Evolutionary conservation across 2,888 invertebrate species (phyloP).

Genomic region (Lithophane leautieri): DNA sequence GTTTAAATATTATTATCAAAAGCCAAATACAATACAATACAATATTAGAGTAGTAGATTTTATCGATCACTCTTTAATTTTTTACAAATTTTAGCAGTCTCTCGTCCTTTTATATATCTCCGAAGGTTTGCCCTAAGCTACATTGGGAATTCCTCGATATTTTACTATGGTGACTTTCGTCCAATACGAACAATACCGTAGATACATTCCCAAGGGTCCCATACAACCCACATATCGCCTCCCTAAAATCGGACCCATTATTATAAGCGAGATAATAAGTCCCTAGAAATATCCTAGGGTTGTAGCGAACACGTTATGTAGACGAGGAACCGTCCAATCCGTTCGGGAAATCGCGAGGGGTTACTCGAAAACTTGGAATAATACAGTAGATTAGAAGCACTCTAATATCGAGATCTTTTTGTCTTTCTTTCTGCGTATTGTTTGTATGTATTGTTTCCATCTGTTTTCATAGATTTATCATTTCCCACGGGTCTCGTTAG

Average conservation of each 20-base stretch:
- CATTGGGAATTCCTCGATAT: constrained; percentile 8
- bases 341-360: constrained; percentile 10
- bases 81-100: neutral
- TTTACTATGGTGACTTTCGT: constrained; percentile 17
- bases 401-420: constrained; percentile 1
- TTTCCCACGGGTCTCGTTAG: constrained; percentile 25
- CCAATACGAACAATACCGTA: constrained; percentile 12
- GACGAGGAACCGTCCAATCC: neutral
- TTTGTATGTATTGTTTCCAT: constrained; percentile 5
- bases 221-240: constrained; percentile 36
- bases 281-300: constrained; percentile 14
- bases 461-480: constrained; percentile 1
- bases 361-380: constrained; percentile 11
- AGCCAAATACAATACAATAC: too few relatives aligned
- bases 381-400: constrained; percentile 10
- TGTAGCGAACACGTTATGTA: constrained; percentile 10
- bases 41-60: too few relatives aligned
- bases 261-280: constrained; percentile 52
- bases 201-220: constrained; percentile 39
- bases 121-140: neutral
- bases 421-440: neutral
- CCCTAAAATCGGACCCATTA: constrained; percentile 31
- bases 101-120: neutral
- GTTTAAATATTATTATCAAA: too few relatives aligned
- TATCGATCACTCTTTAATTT: neutral